Conservation (phyloP, 2,797 vertebrate genomes). For the Melanotaenia pygmaea region DNA sequence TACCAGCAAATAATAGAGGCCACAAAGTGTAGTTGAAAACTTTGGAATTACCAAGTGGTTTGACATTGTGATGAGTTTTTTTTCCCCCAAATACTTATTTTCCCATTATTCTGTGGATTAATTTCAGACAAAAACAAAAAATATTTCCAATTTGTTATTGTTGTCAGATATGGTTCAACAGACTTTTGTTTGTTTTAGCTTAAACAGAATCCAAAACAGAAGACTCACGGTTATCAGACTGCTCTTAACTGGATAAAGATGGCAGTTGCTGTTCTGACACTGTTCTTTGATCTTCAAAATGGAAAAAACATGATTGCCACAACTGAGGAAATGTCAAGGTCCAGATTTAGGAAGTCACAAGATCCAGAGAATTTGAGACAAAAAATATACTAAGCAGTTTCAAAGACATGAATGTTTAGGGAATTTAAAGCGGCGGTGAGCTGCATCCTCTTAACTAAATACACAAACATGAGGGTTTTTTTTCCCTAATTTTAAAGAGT, state of each 20-base stretch:
- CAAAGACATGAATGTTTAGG: conserved; percentile 14
- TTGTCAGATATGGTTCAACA: not conserved
- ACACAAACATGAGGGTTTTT: not conserved
- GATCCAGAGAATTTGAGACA: conserved; percentile 5
- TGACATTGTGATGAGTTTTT: not conserved
- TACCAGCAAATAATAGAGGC: not conserved
- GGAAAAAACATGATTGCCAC: not conserved
- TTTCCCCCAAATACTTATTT: not conserved
- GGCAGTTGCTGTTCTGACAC: not conserved
- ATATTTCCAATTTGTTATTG: conserved; percentile 2
- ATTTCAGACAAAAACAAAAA: not conserved
- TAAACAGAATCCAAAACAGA: conserved; percentile 6
- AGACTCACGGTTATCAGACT: conserved; percentile 5
- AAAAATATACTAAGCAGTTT: not conserved
- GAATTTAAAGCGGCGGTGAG: conserved; percentile 17
- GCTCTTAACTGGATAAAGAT: conserved; percentile 16
- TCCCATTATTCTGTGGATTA: conserved; percentile 7
- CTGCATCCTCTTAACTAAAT: conserved; percentile 22
- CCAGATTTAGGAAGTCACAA: conserved; percentile 16
- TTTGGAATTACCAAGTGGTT: not conserved
- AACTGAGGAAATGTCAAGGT: conserved; percentile 16
- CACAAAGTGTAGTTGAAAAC: conserved; percentile 1
- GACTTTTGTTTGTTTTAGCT: not conserved
- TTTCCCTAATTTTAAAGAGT: too few relatives aligned
- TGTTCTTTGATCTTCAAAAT: conserved; percentile 18